phyloP scores from a whole-genome alignment of 2,113 vertebrate genomes.

The Sarotherodon lohbergeri region DNA sequence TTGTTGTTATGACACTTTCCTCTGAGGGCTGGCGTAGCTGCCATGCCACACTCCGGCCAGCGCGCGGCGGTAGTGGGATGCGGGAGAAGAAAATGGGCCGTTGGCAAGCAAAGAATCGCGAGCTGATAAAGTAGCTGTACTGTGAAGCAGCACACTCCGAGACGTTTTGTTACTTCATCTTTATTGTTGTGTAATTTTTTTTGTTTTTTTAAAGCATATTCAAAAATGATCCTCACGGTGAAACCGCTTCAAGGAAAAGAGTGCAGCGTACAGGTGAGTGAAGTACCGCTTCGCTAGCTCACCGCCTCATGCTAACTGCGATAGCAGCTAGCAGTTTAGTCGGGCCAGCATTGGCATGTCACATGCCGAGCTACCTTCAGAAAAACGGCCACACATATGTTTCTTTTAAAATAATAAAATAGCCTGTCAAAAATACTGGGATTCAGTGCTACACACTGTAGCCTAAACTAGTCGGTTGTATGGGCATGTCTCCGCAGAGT shows the following conservation, averaged over 20 bases:
- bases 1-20: neutral
- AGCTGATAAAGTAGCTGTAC: slow-evolving; percentile 6
- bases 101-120: neutral
- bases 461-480: too few species aligned
- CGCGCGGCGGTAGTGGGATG: neutral
- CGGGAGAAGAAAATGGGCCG: slow-evolving; percentile 43
- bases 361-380: neutral
- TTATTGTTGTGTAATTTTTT: neutral
- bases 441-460: neutral
- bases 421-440: neutral
- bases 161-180: neutral
- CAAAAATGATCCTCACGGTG: slow-evolving; percentile 75
- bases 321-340: neutral
- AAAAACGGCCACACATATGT: neutral
- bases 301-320: neutral
- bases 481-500: too few species aligned
- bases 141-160: neutral
- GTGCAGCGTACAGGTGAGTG: slow-evolving; percentile 73
- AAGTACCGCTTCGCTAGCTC: neutral
- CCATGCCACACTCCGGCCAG: neutral
- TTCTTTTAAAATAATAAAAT: neutral
- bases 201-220: neutral
- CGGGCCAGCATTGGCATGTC: neutral
- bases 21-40: neutral
- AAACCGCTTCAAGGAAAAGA: slow-evolving; percentile 79